These are phyloP conservation scores for Tokudaia muenninki DNA, from an alignment of 2,797 vertebrate species.

Conservation along the genomic window DNA sequence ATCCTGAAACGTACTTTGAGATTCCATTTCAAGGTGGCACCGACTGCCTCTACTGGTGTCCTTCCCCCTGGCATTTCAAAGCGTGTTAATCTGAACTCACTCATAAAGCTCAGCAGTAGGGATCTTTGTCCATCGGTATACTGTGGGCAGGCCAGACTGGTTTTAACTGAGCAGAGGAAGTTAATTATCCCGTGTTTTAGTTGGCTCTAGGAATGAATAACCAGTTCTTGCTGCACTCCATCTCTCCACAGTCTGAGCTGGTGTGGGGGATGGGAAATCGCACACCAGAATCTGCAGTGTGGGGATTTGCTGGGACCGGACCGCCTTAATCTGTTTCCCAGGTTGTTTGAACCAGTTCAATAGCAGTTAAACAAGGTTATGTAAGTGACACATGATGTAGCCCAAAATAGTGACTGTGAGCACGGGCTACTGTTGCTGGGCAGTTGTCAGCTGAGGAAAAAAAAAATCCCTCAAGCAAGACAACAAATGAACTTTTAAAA, in stretches of 20 bases:
- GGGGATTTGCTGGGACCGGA: conserved; percentile 82
- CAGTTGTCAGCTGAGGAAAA: conserved; percentile 94
- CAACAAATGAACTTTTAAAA: conserved; percentile 84
- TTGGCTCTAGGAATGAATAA: conserved; percentile 88
- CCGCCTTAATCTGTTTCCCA: conserved; percentile 94
- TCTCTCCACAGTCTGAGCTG: conserved; percentile 23
- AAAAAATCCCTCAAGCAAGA: conserved; percentile 64
- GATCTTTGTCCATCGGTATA: conserved; percentile 80
- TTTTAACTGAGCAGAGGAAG: conserved; percentile 87
- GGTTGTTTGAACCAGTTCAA: conserved; percentile 98
- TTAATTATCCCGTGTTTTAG: conserved; percentile 87
- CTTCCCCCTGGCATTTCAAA: conserved; percentile 65
- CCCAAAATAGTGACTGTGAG: conserved; percentile 98
- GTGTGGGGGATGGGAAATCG: conserved; percentile 36
- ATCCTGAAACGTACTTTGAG: conserved; percentile 62
- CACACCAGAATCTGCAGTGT: conserved; percentile 76
- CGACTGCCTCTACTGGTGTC: not conserved
- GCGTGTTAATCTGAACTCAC: conserved; percentile 58
- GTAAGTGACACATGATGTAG: conserved; percentile 99
- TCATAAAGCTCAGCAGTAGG: conserved; percentile 73
- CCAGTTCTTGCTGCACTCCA: conserved; percentile 78
- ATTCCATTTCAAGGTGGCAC: not conserved
- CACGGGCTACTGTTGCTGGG: conserved; percentile 98
- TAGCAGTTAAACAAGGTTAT: conserved; percentile 99
- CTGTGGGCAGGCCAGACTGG: conserved; percentile 83